Evolutionary conservation across 2,797 vertebrate genomes (phyloP), one percentile per base, ranked within the genome.

Genomic region (Sebastes variabilis): DNA sequence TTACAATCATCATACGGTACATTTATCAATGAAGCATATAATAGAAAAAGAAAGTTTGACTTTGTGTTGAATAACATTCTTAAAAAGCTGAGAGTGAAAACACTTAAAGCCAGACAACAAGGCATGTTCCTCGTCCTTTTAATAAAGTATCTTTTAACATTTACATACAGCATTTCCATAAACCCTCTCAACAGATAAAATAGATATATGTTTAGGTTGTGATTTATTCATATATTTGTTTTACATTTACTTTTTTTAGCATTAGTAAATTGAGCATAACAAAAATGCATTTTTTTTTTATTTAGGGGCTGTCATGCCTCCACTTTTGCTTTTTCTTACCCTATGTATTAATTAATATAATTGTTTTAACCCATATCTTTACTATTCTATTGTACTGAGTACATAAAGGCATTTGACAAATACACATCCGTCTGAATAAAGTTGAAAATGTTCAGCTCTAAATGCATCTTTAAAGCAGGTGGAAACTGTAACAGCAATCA

Each of bases 1-100:
- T 75, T 81, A 92, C 91, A 92, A 85, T 92, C 88, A 81, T 85
- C 32, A 80, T 85, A 92, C 72, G 83, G 38, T 86, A 89, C 83
- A 86, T 74, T 81, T 83, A 83, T 85, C 60, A 85, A 86, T 60
- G 30, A 78, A 89, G 89, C 87, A 79, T 89, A 90, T 58, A 75
- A 83, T 86, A 89, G 36, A 92, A 91, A 90, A 89, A 80, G 32
- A 84, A 88, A 81, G 18, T 80, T 67, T 36, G 80, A 81, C 75
- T 85, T 85, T 79, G 72, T 90, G 80, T 80, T 84, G 66, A 85
- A 75, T 77, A 66, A 92, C 93, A 92, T 91, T 95, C 85, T 82
- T 85, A 89, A 88, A 93, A 92, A 90, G 90, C 90, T 76, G 78
- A 86, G 69, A 83, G 89, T 91, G 90, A 89, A 88, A 93, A 92